phyloP scores from a whole-genome alignment of 2,888 invertebrate genomes.

The Pristionchus arcanus region DNA sequence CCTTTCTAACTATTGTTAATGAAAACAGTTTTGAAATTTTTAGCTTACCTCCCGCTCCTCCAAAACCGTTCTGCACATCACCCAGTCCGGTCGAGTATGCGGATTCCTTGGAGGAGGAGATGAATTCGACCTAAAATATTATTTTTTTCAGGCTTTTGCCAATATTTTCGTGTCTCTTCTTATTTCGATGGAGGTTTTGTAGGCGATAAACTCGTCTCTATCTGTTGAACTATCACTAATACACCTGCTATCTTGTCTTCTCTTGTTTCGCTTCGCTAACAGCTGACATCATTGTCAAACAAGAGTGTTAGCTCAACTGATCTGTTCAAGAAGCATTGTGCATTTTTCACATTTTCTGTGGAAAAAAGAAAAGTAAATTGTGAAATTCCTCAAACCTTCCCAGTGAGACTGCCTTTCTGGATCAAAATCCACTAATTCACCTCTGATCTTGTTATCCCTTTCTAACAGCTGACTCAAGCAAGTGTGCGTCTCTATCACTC shows the following conservation, averaged over 20 bases:
- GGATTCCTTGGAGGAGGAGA: neutral
- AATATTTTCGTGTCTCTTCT: no score
- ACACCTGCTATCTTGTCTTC: neutral
- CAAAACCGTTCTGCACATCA: neutral
- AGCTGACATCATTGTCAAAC: neutral
- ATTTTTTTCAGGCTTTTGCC: neutral
- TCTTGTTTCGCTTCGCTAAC: neutral
- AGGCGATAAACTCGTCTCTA: no score
- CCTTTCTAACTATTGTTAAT: no score
- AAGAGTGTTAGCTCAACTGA: neutral
- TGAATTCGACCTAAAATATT: conserved; percentile 21
- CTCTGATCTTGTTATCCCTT: neutral
- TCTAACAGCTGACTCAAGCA: conserved; percentile 16
- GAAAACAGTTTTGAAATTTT: no score
- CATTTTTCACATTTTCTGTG: no score
- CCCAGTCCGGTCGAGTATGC: neutral
- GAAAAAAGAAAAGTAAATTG: no score
- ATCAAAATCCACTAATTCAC: neutral
- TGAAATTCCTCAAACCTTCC: no score
- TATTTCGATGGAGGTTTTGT: no score
- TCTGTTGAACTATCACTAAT: neutral
- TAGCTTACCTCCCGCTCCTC: no score
- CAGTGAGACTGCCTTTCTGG: no score
- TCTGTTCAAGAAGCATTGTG: no score
- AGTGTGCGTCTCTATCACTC: neutral